phyloP scores from a whole-genome alignment of 2,797 vertebrate genomes.

The Monodelphis domestica region DNA sequence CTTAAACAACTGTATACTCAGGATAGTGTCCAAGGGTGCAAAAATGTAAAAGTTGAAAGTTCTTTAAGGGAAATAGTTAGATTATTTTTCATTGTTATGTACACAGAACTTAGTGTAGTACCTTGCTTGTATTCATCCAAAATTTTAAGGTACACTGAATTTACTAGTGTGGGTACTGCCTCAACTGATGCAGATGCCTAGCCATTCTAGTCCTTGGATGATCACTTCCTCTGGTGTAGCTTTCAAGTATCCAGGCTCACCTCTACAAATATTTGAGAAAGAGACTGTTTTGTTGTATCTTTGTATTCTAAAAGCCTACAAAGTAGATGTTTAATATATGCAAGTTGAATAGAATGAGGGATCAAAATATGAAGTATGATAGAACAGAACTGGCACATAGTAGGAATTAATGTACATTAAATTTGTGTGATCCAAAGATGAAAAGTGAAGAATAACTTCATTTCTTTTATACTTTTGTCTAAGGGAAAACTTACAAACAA shows the following conservation, averaged over 20 bases:
- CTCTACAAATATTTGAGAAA: not conserved
- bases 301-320: not conserved
- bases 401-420: not conserved
- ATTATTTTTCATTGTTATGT: not conserved
- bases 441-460: not conserved
- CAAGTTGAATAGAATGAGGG: not conserved
- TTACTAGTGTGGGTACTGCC: not conserved
- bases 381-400: not conserved
- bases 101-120: not conserved
- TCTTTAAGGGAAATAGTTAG: not conserved
- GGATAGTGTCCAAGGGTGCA: not conserved
- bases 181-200: not conserved
- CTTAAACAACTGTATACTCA: not conserved
- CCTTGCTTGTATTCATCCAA: not conserved
- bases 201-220: not conserved
- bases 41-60: not conserved
- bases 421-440: not conserved
- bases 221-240: not conserved
- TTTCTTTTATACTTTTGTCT: not conserved
- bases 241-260: not conserved
- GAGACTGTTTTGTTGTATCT: not conserved
- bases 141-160: not conserved
- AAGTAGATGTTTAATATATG: not conserved
- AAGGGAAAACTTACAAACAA: not conserved
- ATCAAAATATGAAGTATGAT: not conserved